These are phyloP conservation scores for Chionis minor DNA, from an alignment of 2,113 vertebrate genomes.

Conservation along the genomic window DNA sequence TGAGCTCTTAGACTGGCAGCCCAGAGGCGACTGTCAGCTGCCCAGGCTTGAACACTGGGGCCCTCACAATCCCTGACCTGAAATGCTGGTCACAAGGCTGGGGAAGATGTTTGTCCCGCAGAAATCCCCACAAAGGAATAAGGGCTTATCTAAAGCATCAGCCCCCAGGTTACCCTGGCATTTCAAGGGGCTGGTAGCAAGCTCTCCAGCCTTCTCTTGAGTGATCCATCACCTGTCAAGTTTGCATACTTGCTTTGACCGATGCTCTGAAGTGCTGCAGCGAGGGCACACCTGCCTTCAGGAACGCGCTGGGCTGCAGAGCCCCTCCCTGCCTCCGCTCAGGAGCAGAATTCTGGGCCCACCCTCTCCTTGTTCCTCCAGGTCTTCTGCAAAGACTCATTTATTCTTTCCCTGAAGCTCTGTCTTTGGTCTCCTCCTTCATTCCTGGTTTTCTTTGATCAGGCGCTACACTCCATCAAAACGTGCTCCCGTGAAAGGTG, in stretches of 20 bases:
- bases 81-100: not conserved
- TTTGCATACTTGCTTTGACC: conserved; percentile 31
- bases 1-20: not conserved
- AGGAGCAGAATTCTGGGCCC: not conserved
- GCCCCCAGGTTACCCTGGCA: conserved; percentile 2
- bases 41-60: not conserved
- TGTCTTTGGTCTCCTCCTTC: conserved; percentile 42
- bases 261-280: not conserved
- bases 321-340: not conserved
- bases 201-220: not conserved
- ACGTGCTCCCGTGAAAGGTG: not conserved
- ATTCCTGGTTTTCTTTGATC: conserved; percentile 31
- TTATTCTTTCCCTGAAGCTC: conserved; percentile 53
- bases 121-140: conserved; percentile 2
- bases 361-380: not conserved
- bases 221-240: conserved; percentile 51
- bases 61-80: not conserved
- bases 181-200: not conserved
- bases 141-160: conserved; percentile 22
- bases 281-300: conserved; percentile 1
- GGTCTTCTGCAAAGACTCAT: conserved; percentile 28
- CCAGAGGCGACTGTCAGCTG: not conserved
- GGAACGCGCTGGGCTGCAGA: not conserved
- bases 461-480: conserved; percentile 16
- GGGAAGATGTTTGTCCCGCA: conserved; percentile 13